A percentile compares a stretch with the other conserved stretches of the same genome.
These are phyloP conservation scores for Ephialtes manifestator DNA, from an alignment of 2,888 invertebrate genomes.

Conservation along the genomic window DNA sequence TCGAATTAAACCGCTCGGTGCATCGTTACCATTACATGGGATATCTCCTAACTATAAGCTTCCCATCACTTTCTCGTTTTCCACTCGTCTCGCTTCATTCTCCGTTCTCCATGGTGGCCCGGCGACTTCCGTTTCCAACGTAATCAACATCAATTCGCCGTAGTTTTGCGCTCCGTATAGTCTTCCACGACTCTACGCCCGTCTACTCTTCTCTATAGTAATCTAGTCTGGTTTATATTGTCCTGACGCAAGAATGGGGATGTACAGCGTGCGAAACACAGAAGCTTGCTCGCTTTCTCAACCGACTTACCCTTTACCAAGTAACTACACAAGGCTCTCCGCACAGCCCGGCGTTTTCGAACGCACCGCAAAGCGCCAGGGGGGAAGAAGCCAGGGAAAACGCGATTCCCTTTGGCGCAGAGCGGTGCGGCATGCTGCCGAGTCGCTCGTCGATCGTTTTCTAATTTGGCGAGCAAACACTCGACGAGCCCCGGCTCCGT, in stretches of 20 bases:
- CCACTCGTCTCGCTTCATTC: conserved; percentile 41
- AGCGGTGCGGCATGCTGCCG: conserved; percentile 72
- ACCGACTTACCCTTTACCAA: conserved; percentile 24
- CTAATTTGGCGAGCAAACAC: conserved; percentile 85
- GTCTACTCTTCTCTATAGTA: conserved; percentile 44
- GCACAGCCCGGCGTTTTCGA: conserved; percentile 17
- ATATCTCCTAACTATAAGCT: conserved; percentile 34
- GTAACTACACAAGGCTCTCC: conserved; percentile 22
- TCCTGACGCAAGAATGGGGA: neutral
- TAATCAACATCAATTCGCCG: conserved; percentile 53
- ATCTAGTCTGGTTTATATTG: conserved; percentile 33
- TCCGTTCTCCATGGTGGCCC: neutral
- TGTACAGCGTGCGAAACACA: conserved; percentile 57
- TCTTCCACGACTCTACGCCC: conserved; percentile 8
- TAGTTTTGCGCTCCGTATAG: conserved; percentile 45
- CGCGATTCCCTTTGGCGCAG: conserved; percentile 77
- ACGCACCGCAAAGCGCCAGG: conserved; percentile 57
- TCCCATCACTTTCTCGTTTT: conserved; percentile 43
- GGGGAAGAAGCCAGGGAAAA: conserved; percentile 54
- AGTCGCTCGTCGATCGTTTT: conserved; percentile 84
- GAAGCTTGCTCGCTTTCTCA: conserved; percentile 46
- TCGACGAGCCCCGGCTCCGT: conserved; percentile 70
- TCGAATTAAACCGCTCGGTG: conserved; percentile 68
- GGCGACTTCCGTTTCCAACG: conserved; percentile 52
- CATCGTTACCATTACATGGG: conserved; percentile 61